Base-by-base conservation (phyloP, 1,140 invertebrate genomes). In the Caerostris darwini region DNA sequence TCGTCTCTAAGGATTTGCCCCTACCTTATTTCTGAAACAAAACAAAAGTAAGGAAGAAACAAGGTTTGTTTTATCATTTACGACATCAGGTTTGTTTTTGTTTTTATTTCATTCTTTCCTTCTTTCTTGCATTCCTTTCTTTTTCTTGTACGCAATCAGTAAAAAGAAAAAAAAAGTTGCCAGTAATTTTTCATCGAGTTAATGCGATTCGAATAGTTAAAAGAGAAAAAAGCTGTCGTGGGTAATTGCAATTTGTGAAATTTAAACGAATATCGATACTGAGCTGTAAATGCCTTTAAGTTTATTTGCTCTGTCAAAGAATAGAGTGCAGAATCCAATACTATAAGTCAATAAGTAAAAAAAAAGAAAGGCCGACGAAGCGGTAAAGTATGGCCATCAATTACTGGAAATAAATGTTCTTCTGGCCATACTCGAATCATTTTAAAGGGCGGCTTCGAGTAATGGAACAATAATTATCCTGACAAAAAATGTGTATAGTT, bases 231-330 rank as follows among this genome's bases (percentile, higher is more conserved):
- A n/a, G n/a, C 14, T 17, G 12, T 6, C 61, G 14, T 67, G 61
- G 34, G 12, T 10, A 77, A 77, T 77, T 77, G 71, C 14, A 77
- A 77, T 77, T 77, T 77, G 71, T 50, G 50, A 77, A 77, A 77
- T 77, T 77, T 77, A 77, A 77, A 50, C 19, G 71, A 77, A 77
- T 77, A 77, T 77, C 71, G 71, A 77, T 77, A 12, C 7, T 50
- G 19, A 77, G 34, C 3, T 4, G 71, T 0, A 50, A 77, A 77
- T 77, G 34, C 50, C 71, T 77, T 53, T 50, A 50, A 77, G 4
- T 53, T 77, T 77, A 77, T 12, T 50, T 12, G 10, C 34, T 77
- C 19, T 2, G 34, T 1, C 53, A 53, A 53, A 77, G 12, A 77
- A 50, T 53, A 77, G 53, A 77, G 14, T 50, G 10, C 34, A 50